These are phyloP conservation scores for Trichomalopsis sarcophagae DNA, from an alignment of 1,140 invertebrate species.

Conservation along the genomic window DNA sequence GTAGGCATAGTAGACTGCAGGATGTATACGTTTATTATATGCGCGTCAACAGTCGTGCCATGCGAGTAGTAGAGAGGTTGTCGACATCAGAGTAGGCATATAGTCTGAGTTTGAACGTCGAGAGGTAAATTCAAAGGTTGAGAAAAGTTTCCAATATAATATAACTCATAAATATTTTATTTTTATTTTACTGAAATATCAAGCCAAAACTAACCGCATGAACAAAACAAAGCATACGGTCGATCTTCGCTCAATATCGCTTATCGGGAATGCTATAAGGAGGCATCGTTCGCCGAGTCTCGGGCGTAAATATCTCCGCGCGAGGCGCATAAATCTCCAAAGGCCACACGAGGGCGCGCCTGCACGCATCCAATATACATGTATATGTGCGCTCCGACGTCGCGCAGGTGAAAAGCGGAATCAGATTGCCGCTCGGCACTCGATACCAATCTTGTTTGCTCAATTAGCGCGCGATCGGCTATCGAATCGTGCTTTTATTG, in stretches of 20 bases:
- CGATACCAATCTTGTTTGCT: conserved; percentile 16
- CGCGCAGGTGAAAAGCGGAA: conserved; percentile 6
- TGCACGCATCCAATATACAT: neutral
- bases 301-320: neutral
- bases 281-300: neutral
- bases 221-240: neutral
- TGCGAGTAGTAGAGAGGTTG: neutral
- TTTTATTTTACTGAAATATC: too few relatives aligned
- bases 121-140: neutral
- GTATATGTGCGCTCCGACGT: neutral
- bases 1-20: neutral
- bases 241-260: neutral
- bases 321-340: neutral
- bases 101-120: neutral
- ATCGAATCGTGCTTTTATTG: neutral
- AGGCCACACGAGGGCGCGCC: neutral
- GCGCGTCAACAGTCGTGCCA: neutral
- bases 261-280: neutral
- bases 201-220: too few relatives aligned
- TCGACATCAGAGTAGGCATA: neutral
- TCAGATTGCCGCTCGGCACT: conserved; percentile 1
- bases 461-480: neutral
- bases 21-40: neutral
- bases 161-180: neutral
- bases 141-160: neutral